phyloP scores from a whole-genome alignment of 2,797 vertebrate species.

The Xiphophorus birchmanni region DNA sequence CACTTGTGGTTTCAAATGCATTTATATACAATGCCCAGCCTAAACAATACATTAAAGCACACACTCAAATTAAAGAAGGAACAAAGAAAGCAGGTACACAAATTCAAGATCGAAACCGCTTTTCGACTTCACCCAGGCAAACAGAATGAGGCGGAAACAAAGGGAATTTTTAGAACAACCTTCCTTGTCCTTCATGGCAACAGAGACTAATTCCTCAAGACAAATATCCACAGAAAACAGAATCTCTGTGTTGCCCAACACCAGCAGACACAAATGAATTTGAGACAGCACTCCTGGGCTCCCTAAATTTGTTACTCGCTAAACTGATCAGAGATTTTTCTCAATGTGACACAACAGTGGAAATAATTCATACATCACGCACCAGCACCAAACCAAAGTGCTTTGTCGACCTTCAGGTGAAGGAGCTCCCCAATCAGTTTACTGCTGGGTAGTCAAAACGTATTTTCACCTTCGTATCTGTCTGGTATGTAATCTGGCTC shows the following conservation, averaged over 20 bases:
- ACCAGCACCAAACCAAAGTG: conserved; percentile 8
- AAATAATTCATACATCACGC: conserved; percentile 53
- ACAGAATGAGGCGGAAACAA: conserved; percentile 26
- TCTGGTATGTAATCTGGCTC: background rate
- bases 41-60: conserved; percentile 23
- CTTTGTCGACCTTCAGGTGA: conserved; percentile 41
- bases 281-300: conserved; percentile 53
- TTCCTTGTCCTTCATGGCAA: conserved; percentile 64
- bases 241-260: conserved; percentile 42
- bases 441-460: conserved; percentile 7
- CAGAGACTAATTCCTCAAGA: conserved; percentile 63
- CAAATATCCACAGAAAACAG: conserved; percentile 53
- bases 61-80: conserved; percentile 19
- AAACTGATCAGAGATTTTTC: conserved; percentile 67
- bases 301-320: conserved; percentile 59
- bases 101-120: conserved; percentile 32
- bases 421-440: conserved; percentile 40
- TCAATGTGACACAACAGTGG: conserved; percentile 46
- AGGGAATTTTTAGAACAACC: conserved; percentile 52
- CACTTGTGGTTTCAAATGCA: conserved; percentile 25
- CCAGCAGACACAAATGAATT: conserved; percentile 57
- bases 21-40: conserved; percentile 28
- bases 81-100: conserved; percentile 21
- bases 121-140: conserved; percentile 6
- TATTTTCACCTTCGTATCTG: conserved; percentile 10